Evolutionary conservation across 2,888 invertebrate species (phyloP).

Genomic region (Drosophila diplacantha): DNA sequence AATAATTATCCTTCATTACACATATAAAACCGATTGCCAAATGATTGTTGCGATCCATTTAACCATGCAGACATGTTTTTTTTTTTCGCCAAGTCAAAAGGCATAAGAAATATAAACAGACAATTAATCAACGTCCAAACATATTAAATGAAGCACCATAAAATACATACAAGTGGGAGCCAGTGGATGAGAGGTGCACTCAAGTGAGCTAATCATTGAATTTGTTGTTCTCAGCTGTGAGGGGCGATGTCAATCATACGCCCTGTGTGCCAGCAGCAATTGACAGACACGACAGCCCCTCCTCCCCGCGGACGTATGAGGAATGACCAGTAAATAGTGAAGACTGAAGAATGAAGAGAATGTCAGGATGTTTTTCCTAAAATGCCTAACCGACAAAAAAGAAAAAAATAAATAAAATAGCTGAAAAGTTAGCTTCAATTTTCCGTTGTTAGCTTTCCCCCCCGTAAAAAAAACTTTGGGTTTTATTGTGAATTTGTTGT

Average conservation of each 20-base stretch:
- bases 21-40: not conserved
- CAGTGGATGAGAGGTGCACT: conserved; percentile 29
- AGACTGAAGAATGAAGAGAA: conserved; percentile 2
- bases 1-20: not conserved
- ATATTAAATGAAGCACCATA: conserved; percentile 44
- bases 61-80: conserved; percentile 19
- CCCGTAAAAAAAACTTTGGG: conserved; percentile 38
- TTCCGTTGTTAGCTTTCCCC: conserved; percentile 15
- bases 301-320: conserved; percentile 29
- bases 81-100: conserved; percentile 15
- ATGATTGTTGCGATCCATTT: not conserved
- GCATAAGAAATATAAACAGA: conserved; percentile 34
- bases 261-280: conserved; percentile 46
- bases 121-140: conserved; percentile 64
- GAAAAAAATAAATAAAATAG: conserved; percentile 22
- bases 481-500: conserved; percentile 42
- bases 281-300: conserved; percentile 15
- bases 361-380: conserved; percentile 14
- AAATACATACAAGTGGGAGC: conserved; percentile 18
- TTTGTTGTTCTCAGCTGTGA: not conserved
- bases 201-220: conserved; percentile 40
- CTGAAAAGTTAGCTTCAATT: conserved; percentile 30
- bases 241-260: conserved; percentile 63
- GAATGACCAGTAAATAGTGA: conserved; percentile 21
- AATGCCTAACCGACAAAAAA: conserved; percentile 15